phyloP scores from a whole-genome alignment of 2,113 vertebrate species.

The Misgurnus anguillicaudatus region DNA sequence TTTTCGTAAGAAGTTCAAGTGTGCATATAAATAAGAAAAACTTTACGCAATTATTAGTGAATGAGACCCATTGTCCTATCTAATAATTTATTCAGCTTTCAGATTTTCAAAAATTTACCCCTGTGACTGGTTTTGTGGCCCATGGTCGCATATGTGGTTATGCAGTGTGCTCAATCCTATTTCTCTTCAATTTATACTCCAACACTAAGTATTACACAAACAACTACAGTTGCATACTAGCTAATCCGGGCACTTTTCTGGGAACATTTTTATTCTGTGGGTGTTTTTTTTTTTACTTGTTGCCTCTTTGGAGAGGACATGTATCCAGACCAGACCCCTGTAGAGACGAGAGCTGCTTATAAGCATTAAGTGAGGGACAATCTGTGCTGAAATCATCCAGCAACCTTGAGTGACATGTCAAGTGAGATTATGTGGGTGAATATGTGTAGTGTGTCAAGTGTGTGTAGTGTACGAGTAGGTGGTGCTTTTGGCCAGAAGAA shows the following conservation, averaged over 20 bases:
- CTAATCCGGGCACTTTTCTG: conserved; percentile 67
- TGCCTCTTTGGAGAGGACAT: conserved; percentile 66
- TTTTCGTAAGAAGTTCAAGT: too few relatives aligned
- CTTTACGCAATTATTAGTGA: too few relatives aligned
- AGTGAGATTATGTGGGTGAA: conserved; percentile 73
- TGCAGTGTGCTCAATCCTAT: neutral
- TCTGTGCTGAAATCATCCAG: conserved; percentile 68
- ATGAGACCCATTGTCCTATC: too few relatives aligned
- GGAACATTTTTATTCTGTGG: conserved; percentile 71
- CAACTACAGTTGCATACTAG: conserved; percentile 26
- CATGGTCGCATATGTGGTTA: neutral
- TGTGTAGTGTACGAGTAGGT: neutral
- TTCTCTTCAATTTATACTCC: neutral
- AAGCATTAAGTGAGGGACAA: conserved; percentile 67
- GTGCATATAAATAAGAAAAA: too few relatives aligned
- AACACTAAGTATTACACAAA: neutral
- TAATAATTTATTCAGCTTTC: too few relatives aligned
- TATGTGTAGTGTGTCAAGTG: conserved; percentile 19
- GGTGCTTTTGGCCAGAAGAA: neutral
- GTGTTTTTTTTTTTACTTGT: conserved; percentile 67
- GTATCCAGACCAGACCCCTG: conserved; percentile 60
- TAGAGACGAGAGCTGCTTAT: conserved; percentile 71
- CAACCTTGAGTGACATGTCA: conserved; percentile 77
- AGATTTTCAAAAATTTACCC: too few relatives aligned
- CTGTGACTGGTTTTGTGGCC: too few relatives aligned